These are phyloP conservation scores for Stigmatopora nigra DNA, from an alignment of 2,113 vertebrate species.

Conservation along the genomic window DNA sequence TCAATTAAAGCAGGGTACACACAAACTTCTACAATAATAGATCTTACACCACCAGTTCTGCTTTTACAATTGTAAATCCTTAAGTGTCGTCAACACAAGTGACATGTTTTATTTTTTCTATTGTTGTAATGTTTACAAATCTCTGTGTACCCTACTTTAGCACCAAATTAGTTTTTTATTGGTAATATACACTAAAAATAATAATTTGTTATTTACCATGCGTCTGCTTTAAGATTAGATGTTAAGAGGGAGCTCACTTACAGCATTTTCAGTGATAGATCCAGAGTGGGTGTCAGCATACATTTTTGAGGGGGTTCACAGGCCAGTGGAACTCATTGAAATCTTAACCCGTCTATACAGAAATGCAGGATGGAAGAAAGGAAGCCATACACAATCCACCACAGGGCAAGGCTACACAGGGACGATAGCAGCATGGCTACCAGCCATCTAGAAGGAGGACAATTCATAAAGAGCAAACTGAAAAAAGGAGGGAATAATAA, in stretches of 20 bases:
- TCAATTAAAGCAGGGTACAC: neutral
- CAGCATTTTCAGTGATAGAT: slow-evolving; percentile 82
- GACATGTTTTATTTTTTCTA: no score
- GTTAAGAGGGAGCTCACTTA: slow-evolving; percentile 81
- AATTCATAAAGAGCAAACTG: slow-evolving; percentile 73
- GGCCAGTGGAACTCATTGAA: slow-evolving; percentile 78
- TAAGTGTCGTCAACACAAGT: no score
- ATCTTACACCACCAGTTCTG: no score
- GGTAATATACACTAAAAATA: no score
- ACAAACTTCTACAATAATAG: no score
- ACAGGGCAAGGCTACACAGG: slow-evolving; percentile 95
- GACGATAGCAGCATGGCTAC: slow-evolving; percentile 94
- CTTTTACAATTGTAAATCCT: no score
- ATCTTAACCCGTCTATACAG: slow-evolving; percentile 95
- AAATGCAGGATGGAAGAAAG: slow-evolving; percentile 89
- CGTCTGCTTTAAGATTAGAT: slow-evolving; percentile 45
- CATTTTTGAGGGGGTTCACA: slow-evolving; percentile 52
- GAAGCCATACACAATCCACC: slow-evolving; percentile 96
- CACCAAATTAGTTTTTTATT: no score
- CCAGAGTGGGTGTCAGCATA: slow-evolving; percentile 63
- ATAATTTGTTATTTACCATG: slow-evolving; percentile 10
- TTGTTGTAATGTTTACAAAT: no score
- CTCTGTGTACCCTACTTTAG: no score
- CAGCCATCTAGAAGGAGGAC: slow-evolving; percentile 88
- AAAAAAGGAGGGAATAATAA: slow-evolving; percentile 52